Conservation (phyloP, 2,113 vertebrate species). For the Canis aureus region DNA sequence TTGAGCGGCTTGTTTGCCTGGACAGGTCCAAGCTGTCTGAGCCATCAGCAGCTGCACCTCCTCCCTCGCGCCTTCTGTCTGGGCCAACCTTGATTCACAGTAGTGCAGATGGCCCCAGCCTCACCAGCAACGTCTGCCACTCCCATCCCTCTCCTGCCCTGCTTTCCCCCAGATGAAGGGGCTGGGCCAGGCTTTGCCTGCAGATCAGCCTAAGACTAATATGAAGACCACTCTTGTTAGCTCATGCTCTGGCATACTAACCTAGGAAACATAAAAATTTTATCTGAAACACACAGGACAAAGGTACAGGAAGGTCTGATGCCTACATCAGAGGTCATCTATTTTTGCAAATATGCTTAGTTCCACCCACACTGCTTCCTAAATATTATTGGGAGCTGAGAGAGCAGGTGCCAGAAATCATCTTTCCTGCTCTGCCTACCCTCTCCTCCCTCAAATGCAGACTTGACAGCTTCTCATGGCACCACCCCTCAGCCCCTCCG, state of each 20-base stretch:
- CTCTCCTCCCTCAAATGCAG: neutral
- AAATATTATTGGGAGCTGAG: neutral
- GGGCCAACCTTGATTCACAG: conserved; percentile 81
- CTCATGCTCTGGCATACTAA: conserved; percentile 17
- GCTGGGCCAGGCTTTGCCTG: neutral
- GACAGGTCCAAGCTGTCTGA: conserved; percentile 84
- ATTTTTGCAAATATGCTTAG: conserved; percentile 51
- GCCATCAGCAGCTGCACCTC: conserved; percentile 81
- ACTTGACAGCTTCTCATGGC: neutral
- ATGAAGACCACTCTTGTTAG: neutral
- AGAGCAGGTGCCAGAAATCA: conserved; percentile 4
- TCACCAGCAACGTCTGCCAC: conserved; percentile 67
- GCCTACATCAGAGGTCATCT: neutral
- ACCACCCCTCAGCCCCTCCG: neutral
- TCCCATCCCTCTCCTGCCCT: conserved; percentile 62
- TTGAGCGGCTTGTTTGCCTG: conserved; percentile 83
- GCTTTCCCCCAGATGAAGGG: conserved; percentile 42
- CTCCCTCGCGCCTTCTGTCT: conserved; percentile 81
- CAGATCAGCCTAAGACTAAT: conserved; percentile 2
- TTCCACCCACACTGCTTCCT: neutral
- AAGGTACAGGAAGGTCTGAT: neutral
- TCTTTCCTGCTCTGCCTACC: neutral
- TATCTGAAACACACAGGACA: conserved; percentile 13
- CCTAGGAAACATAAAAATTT: neutral
- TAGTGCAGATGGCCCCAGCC: conserved; percentile 76